These are phyloP conservation scores for Sanderia malayensis DNA, from an alignment of 30 jellyfish, hydroid and myxozoan genomes.

Conservation along the genomic window DNA sequence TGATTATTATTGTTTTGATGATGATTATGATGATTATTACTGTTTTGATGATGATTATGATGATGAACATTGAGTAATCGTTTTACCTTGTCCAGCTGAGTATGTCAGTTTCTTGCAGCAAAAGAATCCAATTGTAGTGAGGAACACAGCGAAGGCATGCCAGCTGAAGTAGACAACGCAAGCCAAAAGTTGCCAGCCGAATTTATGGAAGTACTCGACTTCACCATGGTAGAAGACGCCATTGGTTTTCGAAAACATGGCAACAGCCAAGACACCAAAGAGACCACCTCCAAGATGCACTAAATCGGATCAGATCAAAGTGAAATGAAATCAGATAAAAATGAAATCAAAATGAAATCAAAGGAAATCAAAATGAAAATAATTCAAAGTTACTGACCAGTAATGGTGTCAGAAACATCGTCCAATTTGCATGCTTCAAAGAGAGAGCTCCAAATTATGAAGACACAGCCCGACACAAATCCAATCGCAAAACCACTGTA, in stretches of 20 bases:
- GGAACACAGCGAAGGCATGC: slow-evolving; percentile 60
- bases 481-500: slow-evolving; percentile 90
- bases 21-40: background rate
- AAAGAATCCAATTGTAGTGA: slow-evolving; percentile 46
- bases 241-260: slow-evolving; percentile 36
- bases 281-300: slow-evolving; percentile 95
- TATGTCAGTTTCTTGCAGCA: slow-evolving; percentile 38
- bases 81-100: too few species aligned
- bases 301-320: too few species aligned
- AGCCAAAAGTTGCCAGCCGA: slow-evolving; percentile 90
- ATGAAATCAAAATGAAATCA: too few species aligned
- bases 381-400: too few species aligned
- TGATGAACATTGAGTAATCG: too few species aligned
- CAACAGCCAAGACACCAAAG: slow-evolving; percentile 79
- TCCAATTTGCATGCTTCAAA: slow-evolving; percentile 66
- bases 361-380: too few species aligned
- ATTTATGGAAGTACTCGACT: slow-evolving; percentile 39
- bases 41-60: background rate
- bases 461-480: slow-evolving; percentile 70
- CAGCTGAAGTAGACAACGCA: slow-evolving; percentile 80
- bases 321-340: too few species aligned
- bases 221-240: slow-evolving; percentile 75
- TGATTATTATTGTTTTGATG: background rate
- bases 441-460: slow-evolving; percentile 53
- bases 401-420: slow-evolving; percentile 77